A percentile compares a stretch with the other conserved stretches of the same genome.
phyloP scores from a whole-genome alignment of 2,888 invertebrate genomes.

The Agrilus biguttatus region DNA sequence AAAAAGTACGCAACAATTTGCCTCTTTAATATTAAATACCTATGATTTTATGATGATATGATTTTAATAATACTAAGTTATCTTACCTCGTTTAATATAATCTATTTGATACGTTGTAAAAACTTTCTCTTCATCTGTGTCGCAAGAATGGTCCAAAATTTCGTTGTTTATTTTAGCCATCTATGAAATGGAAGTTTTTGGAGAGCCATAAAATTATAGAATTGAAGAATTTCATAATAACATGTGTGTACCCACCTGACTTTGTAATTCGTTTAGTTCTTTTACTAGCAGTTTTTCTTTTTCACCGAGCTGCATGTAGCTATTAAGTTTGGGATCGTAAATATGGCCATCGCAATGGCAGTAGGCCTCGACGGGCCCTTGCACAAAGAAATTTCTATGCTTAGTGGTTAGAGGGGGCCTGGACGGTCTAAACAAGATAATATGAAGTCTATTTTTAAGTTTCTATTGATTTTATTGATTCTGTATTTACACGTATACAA shows the following conservation, averaged over 20 bases:
- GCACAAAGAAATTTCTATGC: slow-evolving; percentile 32
- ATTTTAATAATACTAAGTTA: no score
- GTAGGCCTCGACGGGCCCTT: slow-evolving; percentile 42
- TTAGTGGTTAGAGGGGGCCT: slow-evolving; percentile 41
- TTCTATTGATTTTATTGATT: neutral
- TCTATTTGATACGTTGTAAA: slow-evolving; percentile 46
- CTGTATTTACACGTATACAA: neutral
- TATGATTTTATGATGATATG: no score
- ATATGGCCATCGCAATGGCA: slow-evolving; percentile 50
- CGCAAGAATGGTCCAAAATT: slow-evolving; percentile 49
- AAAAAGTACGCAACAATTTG: no score
- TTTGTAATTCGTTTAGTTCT: slow-evolving; percentile 21
- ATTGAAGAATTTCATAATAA: no score
- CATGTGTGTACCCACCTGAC: slow-evolving; percentile 6
- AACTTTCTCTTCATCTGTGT: slow-evolving; percentile 46
- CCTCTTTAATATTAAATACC: no score
- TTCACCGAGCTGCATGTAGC: slow-evolving; percentile 44
- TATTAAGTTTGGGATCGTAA: slow-evolving; percentile 42
- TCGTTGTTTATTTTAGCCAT: slow-evolving; percentile 46
- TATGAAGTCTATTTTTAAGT: no score
- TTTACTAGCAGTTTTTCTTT: slow-evolving; percentile 44
- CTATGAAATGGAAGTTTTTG: slow-evolving; percentile 21
- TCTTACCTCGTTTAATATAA: slow-evolving; percentile 41
- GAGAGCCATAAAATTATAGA: no score
- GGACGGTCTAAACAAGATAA: slow-evolving; percentile 33